Evolutionary conservation across 1,140 invertebrate genomes (phyloP), one percentile per base, ranked within the genome.

Genomic region (Tachypleus tridentatus): DNA sequence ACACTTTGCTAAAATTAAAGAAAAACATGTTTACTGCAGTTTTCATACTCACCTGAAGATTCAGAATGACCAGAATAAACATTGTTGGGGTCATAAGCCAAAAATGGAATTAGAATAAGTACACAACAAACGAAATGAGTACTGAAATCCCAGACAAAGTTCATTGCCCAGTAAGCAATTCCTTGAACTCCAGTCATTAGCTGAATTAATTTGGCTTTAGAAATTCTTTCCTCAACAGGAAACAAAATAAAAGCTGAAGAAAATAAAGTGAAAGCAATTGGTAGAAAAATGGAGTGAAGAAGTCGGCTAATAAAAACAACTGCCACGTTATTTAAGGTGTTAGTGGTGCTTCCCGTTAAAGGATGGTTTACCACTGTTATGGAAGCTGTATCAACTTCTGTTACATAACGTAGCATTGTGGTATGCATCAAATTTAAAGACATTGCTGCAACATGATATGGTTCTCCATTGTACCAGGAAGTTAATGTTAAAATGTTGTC

Each of bases 151-250:
- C 70, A 72, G 4, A 65, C 1, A 53, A 70, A 70, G 57, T 65
- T 67, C 5, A 60, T 7, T 11, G 65, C 5, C 70, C 70, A 72
- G 51, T 64, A 72, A 4, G 64, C 8, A 8, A n/a, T 6, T n/a
- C 63, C 47, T 7, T 11, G 49, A 3, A 72, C 7, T 29, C 71
- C 71, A 51, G 59, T 66, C 70, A 72, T 72, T n/a, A 65, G 29
- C 51, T 72, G 71, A 7, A 72, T 49, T 47, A 71, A 57, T 63
- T 72, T 72, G 7, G 68, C 63, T 59, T 73, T 67, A 57, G 69
- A 56, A 29, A 51, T 61, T n/a, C 66, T 52, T 53, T 73, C 72
- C 50, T 73, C 67, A 8, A 67, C 62, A 0, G 71, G 68, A 50
- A 72, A 62, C 50, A 72, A 60, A 47, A 70, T 51, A 58, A 67